A percentile compares a stretch with the other conserved stretches of the same genome.
Evolutionary conservation across 35 echinoderm and acorn worm species (phyloP).

Genomic region (Patiria miniata): DNA sequence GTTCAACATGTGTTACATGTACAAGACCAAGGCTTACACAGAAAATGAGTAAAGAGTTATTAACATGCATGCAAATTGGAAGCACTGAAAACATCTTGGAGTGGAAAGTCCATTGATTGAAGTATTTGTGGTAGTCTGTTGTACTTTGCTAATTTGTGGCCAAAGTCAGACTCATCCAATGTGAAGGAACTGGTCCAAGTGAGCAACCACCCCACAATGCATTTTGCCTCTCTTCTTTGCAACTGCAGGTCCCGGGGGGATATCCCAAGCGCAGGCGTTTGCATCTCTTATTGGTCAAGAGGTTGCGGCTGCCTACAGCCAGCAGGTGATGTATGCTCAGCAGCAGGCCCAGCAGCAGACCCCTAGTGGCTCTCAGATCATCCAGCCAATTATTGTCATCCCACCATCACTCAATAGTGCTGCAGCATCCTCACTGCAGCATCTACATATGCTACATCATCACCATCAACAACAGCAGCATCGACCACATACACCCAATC

Average conservation of each 20-base stretch:
- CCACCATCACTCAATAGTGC: conserved; percentile 65
- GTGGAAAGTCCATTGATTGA: background rate
- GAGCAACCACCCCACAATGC: conserved; percentile 59
- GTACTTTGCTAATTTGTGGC: background rate
- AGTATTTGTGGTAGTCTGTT: background rate
- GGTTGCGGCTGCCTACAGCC: conserved; percentile 88
- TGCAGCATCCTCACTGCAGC: conserved; percentile 38
- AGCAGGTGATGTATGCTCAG: conserved; percentile 39
- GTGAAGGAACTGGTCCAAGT: background rate
- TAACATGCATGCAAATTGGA: too few relatives aligned
- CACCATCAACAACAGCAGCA: conserved; percentile 47
- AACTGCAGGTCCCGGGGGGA: conserved; percentile 42
- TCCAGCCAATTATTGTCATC: conserved; percentile 96
- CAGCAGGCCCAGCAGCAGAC: conserved; percentile 23
- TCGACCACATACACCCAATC: conserved; percentile 11
- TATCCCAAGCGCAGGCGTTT: conserved; percentile 93
- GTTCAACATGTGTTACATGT: too few relatives aligned
- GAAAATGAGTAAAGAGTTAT: too few relatives aligned
- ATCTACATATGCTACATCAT: conserved; percentile 27
- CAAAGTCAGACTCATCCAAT: background rate
- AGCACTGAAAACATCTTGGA: too few relatives aligned
- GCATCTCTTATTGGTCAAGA: conserved; percentile 94
- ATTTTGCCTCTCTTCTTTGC: conserved; percentile 87
- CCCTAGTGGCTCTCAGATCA: conserved; percentile 74
- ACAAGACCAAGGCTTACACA: too few relatives aligned